These are phyloP conservation scores for Hirtodrosophila trivittata DNA, from an alignment of 2,888 invertebrate genomes.

Conservation along the genomic window DNA sequence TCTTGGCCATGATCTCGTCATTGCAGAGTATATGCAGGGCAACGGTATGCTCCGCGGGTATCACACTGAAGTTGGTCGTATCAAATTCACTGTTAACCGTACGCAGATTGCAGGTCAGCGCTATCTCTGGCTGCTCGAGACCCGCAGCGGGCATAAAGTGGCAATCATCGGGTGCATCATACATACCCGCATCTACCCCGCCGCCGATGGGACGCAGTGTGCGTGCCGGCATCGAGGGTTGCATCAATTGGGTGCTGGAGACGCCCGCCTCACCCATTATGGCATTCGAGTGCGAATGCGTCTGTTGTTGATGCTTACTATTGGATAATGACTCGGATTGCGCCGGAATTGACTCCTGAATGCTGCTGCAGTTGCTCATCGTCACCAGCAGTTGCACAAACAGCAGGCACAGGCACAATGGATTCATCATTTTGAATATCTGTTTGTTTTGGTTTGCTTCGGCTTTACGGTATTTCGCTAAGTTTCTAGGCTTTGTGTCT, in stretches of 20 bases:
- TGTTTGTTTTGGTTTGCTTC: constrained; percentile 1
- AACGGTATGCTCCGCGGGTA: constrained; percentile 92
- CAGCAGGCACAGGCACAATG: constrained; percentile 36
- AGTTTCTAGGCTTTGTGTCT: too few relatives aligned
- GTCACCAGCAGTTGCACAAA: constrained; percentile 19
- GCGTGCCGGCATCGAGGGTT: constrained; percentile 60
- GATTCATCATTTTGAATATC: constrained; percentile 32
- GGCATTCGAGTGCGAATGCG: constrained; percentile 78
- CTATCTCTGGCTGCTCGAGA: constrained; percentile 87
- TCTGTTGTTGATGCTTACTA: constrained; percentile 64
- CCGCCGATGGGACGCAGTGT: constrained; percentile 56
- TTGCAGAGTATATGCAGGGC: constrained; percentile 92
- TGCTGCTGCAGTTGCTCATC: constrained; percentile 28
- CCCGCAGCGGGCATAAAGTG: constrained; percentile 81
- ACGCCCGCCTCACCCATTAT: constrained; percentile 82
- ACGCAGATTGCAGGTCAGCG: constrained; percentile 90
- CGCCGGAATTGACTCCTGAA: constrained; percentile 30
- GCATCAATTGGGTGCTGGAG: constrained; percentile 69
- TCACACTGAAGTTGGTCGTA: constrained; percentile 94
- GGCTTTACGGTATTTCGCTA: not conserved
- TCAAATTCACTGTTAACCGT: constrained; percentile 94
- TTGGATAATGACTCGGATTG: constrained; percentile 55
- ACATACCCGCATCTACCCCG: constrained; percentile 81
- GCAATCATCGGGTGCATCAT: constrained; percentile 94
- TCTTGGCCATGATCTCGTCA: constrained; percentile 91